These are phyloP conservation scores for Phaonia tiefii DNA, from an alignment of 2,888 invertebrate genomes.

Conservation along the genomic window DNA sequence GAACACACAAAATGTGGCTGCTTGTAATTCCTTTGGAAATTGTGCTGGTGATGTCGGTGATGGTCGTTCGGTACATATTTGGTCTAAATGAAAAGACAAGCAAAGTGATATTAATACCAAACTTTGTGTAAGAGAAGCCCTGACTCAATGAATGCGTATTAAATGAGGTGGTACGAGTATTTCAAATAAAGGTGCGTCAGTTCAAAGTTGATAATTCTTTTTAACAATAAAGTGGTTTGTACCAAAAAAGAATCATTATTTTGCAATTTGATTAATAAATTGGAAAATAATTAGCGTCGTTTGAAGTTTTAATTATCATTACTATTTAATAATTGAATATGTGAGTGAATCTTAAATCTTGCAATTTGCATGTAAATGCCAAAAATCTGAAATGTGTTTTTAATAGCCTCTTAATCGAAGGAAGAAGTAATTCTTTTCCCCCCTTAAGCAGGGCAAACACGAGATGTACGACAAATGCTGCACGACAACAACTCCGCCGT, in stretches of 20 bases:
- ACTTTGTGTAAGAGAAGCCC: neutral
- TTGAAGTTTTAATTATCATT: too few species aligned
- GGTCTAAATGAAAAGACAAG: constrained; percentile 11
- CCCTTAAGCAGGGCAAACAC: too few species aligned
- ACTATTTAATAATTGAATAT: too few species aligned
- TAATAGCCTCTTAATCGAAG: constrained; percentile 50
- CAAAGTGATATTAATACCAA: constrained; percentile 11
- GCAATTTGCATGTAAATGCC: constrained; percentile 50
- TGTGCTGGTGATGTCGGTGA: neutral
- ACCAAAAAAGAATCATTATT: too few species aligned
- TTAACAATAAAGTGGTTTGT: too few species aligned
- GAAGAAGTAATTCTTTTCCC: neutral
- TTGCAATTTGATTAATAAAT: too few species aligned
- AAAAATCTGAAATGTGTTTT: constrained; percentile 52
- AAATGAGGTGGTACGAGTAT: too few species aligned
- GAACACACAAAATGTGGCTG: constrained; percentile 36
- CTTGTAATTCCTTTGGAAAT: neutral
- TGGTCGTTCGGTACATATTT: neutral
- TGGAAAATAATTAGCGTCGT: too few species aligned
- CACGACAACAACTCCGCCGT: neutral
- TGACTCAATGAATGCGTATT: neutral
- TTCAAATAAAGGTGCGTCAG: too few species aligned
- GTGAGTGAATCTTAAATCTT: constrained; percentile 27
- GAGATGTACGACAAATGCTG: neutral
- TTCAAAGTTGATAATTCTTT: too few species aligned